phyloP scores from a whole-genome alignment of 2,888 invertebrate species.

The Polydrusus pterygomalis region DNA sequence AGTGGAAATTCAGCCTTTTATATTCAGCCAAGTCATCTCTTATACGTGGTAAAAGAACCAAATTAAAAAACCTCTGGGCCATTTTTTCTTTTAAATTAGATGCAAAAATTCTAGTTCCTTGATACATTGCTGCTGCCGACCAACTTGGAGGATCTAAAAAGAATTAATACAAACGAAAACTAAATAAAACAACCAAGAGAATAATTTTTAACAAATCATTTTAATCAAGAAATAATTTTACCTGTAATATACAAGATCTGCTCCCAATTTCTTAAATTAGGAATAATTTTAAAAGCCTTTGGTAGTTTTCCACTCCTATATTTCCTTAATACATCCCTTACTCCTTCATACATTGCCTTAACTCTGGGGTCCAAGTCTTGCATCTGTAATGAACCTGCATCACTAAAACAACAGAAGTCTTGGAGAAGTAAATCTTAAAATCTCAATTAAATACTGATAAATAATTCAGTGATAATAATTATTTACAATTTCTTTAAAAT shows the following conservation, averaged over 20 bases:
- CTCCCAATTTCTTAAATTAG: conserved; percentile 93
- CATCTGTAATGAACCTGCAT: conserved; percentile 83
- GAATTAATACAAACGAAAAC: no score
- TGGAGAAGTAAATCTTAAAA: background rate
- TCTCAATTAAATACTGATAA: background rate
- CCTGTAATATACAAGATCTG: conserved; percentile 63
- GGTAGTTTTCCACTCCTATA: conserved; percentile 98
- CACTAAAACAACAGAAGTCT: conserved; percentile 78
- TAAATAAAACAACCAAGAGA: background rate
- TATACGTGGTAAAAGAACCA: conserved; percentile 93
- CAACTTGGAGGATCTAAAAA: conserved; percentile 90
- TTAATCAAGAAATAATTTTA: conserved; percentile 12
- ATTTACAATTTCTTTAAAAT: background rate
- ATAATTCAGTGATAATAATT: background rate
- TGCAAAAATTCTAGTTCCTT: conserved; percentile 95
- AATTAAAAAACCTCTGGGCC: conserved; percentile 96
- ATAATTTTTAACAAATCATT: conserved; percentile 6
- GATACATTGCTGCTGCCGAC: conserved; percentile 99
- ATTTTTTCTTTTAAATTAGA: conserved; percentile 96
- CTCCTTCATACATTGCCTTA: conserved; percentile 92
- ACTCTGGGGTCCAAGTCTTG: conserved; percentile 90
- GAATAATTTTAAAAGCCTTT: conserved; percentile 98
- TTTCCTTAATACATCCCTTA: conserved; percentile 88
- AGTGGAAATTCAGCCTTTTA: conserved; percentile 95
- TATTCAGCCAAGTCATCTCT: conserved; percentile 97